These are phyloP conservation scores for Myiotriccus ornatus DNA, from an alignment of 2,797 vertebrate genomes.

Conservation along the genomic window DNA sequence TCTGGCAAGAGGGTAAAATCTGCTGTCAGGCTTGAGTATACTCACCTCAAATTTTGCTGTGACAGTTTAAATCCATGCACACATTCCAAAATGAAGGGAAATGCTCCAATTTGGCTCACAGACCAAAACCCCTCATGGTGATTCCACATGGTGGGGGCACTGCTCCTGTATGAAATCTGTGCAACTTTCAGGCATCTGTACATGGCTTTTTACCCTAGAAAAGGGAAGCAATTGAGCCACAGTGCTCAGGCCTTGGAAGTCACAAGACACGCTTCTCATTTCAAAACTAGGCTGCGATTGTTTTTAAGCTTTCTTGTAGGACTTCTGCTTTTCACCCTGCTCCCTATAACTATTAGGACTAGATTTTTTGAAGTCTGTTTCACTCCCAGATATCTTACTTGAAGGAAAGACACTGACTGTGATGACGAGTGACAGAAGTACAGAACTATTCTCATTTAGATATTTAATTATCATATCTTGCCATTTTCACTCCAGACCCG, in stretches of 20 bases:
- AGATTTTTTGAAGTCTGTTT: neutral
- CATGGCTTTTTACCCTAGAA: neutral
- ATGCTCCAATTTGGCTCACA: rapidly evolving
- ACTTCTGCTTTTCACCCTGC: neutral
- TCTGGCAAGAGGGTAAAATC: neutral
- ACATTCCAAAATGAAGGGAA: neutral
- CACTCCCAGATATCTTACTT: neutral
- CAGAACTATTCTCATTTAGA: neutral
- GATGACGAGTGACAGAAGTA: neutral
- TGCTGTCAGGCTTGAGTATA: neutral
- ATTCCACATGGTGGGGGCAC: neutral
- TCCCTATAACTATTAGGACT: neutral
- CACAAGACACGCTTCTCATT: neutral
- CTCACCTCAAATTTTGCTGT: neutral
- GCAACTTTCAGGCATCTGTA: rapidly evolving
- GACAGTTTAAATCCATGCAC: rapidly evolving
- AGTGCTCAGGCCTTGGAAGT: neutral
- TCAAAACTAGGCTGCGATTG: neutral
- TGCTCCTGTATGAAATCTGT: rapidly evolving
- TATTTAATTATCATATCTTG: neutral
- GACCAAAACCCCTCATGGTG: neutral
- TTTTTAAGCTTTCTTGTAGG: neutral
- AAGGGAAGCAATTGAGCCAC: neutral
- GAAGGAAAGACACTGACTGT: neutral
- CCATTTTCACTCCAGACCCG: neutral